These are phyloP conservation scores for Venturia canescens DNA, from an alignment of 1,140 invertebrate species.

Conservation along the genomic window DNA sequence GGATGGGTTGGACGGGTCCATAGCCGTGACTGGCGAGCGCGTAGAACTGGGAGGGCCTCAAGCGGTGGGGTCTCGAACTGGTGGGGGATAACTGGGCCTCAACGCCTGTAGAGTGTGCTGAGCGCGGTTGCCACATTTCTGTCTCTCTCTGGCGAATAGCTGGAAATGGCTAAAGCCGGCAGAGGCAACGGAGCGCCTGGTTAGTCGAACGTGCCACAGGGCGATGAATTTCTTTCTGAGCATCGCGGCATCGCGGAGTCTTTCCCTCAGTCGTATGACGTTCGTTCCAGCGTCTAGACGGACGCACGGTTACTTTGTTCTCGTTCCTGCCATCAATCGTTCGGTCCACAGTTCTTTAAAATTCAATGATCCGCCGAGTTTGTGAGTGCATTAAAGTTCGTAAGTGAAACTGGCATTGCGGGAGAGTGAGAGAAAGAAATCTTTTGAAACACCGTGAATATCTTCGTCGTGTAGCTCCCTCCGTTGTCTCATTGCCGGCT, in stretches of 20 bases:
- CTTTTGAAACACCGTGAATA: background rate
- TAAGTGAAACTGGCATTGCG: too few species aligned
- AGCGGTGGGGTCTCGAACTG: background rate
- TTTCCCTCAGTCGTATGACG: slow-evolving; percentile 44
- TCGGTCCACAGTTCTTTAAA: background rate
- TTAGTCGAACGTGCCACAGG: background rate
- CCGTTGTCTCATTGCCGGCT: background rate
- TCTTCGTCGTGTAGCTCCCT: background rate
- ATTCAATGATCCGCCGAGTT: background rate
- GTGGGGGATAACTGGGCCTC: slow-evolving; percentile 15
- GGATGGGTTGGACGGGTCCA: background rate
- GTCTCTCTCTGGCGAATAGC: background rate
- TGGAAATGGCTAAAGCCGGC: background rate
- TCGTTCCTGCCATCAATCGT: background rate
- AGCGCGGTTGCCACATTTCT: slow-evolving; percentile 19
- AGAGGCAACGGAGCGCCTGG: background rate
- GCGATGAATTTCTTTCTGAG: background rate
- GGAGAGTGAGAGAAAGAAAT: too few species aligned
- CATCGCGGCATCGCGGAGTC: slow-evolving; percentile 10
- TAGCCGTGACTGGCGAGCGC: background rate
- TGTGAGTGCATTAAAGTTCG: too few species aligned
- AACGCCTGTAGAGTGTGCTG: background rate
- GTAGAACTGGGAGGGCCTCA: too few species aligned
- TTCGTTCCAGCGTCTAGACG: slow-evolving; percentile 40
- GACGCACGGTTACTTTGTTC: slow-evolving; percentile 5